Evolutionary conservation across 2,888 invertebrate species (phyloP).

Genomic region (Noctua janthe): DNA sequence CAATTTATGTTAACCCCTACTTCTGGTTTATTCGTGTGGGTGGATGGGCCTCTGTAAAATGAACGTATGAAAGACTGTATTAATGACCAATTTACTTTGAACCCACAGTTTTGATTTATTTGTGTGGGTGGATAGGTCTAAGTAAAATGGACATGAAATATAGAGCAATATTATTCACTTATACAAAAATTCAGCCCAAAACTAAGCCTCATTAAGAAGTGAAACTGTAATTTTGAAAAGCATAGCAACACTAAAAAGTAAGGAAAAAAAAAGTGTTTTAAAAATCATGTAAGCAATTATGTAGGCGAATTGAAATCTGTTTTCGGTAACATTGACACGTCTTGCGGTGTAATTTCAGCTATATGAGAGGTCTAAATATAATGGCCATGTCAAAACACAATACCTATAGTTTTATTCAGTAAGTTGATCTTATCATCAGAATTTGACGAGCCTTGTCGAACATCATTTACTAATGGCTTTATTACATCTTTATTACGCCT

Average conservation of each 20-base stretch:
- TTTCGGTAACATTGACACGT: background rate
- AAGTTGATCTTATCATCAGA: constrained; percentile 15
- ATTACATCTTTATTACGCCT: background rate
- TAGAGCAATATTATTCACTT: background rate
- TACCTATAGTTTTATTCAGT: background rate
- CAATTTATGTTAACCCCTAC: constrained; percentile 11
- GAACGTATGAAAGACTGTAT: background rate
- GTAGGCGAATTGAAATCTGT: background rate
- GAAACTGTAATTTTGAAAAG: constrained; percentile 6
- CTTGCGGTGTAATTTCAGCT: background rate
- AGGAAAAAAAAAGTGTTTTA: background rate
- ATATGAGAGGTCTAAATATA: constrained; percentile 17
- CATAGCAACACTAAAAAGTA: no score
- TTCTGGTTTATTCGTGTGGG: background rate
- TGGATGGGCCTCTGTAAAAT: constrained; percentile 11
- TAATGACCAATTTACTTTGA: constrained; percentile 4
- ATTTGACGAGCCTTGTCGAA: constrained; percentile 5
- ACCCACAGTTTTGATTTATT: background rate
- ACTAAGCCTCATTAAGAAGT: constrained; percentile 31
- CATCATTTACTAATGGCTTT: constrained; percentile 14
- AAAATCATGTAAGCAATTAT: background rate
- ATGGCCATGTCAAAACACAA: background rate
- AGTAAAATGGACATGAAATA: background rate
- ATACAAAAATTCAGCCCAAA: background rate
- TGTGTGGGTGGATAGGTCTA: background rate